Base-by-base conservation (phyloP, 2,888 invertebrate genomes). In the Empis livida region DNA sequence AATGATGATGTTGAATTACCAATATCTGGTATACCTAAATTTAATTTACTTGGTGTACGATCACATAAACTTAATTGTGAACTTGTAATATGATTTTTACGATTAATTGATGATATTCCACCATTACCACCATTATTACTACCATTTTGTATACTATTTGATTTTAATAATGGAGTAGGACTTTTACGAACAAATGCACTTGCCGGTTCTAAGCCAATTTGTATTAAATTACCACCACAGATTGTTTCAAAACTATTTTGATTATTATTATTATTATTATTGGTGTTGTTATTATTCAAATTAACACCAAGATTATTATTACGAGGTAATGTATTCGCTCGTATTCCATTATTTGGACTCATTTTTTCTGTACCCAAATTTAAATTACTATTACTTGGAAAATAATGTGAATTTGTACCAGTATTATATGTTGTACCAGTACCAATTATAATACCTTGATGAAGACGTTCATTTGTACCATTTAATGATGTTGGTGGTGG, bases 281-380 rank as follows among this genome's bases (percentile, higher is more conserved):
- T 71, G 27, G 47, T n/a, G 47, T 48, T 49, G 38, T 50, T 52
- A 43, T 52, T 55, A 10, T 43, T 45, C n/a, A 40, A 20, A n/a
- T 13, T 14, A 5, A 3, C 14, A 17, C 3, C 11, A 39, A 11
- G 11, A 37, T 37, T 37, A 20, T 54, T 82, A 56, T 84, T 84
- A 50, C 85, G 74, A 0, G 86, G 85, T 44, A 85, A 64, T 2
- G 86, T 86, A 17, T 82, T 80, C 1, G 85, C 82, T 38, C 84
- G 66, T 37, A 59, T 20, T 47, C 57, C 52, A 45, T 51, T 51
- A 52, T 65, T 62, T 20, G 52, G 67, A 43, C 55, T 54, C 16
- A 51, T 45, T 15, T 55, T 55, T 8, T 56, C 53, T 23, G n/a
- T 65, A 67, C 64, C 17, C 53, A 44, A 56, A 56, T 48, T 62